Conservation (phyloP, 2,888 invertebrate species). For the Drosophila atripex region DNA sequence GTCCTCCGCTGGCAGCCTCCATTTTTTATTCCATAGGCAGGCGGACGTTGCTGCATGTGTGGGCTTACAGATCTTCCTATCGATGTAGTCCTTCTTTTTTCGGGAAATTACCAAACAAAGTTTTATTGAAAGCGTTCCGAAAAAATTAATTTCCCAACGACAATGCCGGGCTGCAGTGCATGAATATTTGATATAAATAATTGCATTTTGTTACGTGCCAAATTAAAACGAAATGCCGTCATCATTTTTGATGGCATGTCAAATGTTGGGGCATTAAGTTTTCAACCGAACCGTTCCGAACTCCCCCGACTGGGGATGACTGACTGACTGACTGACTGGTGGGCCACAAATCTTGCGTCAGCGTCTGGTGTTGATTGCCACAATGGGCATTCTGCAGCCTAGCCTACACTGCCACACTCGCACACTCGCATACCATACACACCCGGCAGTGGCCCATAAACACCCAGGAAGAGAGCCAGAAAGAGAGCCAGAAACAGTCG, state of each 20-base stretch:
- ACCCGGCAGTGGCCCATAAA: constrained; percentile 7
- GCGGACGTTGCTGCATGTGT: neutral
- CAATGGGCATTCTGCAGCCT: constrained; percentile 59
- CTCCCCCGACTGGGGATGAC: constrained; percentile 22
- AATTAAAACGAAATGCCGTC: constrained; percentile 56
- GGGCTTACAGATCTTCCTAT: constrained; percentile 1
- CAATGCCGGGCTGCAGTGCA: constrained; percentile 3
- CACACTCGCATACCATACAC: constrained; percentile 9
- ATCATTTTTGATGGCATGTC: constrained; percentile 59
- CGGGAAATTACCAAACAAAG: neutral
- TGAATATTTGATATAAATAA: constrained; percentile 35
- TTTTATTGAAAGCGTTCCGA: neutral
- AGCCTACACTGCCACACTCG: constrained; percentile 27
- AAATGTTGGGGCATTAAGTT: constrained; percentile 55
- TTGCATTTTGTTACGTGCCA: constrained; percentile 38
- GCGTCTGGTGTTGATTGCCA: constrained; percentile 75
- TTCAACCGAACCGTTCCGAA: constrained; percentile 31
- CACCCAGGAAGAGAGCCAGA: neutral
- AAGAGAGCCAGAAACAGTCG: constrained; percentile 45
- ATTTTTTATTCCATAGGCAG: constrained; percentile 24
- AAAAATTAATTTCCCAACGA: neutral
- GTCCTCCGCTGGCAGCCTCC: constrained; percentile 4
- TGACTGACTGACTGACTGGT: constrained; percentile 42
- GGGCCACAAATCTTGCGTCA: constrained; percentile 68
- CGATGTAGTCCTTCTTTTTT: neutral